Percentiles rank a stretch among this genome's conserved stretches.
Evolutionary conservation across 2,113 vertebrate species (phyloP).

Genomic region (Deroptyus accipitrinus): DNA sequence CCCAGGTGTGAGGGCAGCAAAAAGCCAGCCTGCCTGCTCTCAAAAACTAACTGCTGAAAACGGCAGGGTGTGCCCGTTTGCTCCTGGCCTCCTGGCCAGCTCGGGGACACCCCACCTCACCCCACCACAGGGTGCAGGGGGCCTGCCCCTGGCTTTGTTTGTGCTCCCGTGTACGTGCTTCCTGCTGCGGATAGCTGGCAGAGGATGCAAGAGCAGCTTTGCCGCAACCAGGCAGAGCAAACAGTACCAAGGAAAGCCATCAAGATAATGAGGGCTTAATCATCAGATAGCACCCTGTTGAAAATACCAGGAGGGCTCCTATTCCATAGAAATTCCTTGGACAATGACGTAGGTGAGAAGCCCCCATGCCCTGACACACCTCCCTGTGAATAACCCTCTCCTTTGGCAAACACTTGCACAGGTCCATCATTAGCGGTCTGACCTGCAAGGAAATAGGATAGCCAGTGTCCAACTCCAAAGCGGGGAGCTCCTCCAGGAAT

Average conservation of each 20-base stretch:
- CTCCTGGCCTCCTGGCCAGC: neutral
- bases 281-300: neutral
- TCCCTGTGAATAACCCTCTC: neutral
- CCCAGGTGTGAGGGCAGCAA: neutral
- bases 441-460: neutral
- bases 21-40: neutral
- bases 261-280: slow-evolving; percentile 13
- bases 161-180: neutral
- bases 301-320: neutral
- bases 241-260: neutral
- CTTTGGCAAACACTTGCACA: neutral
- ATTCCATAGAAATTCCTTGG: neutral
- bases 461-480: accelerated
- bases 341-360: neutral
- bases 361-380: neutral
- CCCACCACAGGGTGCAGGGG: neutral
- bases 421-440: neutral
- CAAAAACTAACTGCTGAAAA: accelerated
- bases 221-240: neutral
- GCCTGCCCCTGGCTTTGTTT: neutral
- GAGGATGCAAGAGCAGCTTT: neutral
- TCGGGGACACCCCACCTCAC: neutral
- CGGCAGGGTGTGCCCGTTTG: accelerated
- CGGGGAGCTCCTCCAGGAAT: neutral
- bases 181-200: neutral